Evolutionary conservation across 64 coral and sea anemone genomes (phyloP).

Genomic region (Stichodactyla helianthus): DNA sequence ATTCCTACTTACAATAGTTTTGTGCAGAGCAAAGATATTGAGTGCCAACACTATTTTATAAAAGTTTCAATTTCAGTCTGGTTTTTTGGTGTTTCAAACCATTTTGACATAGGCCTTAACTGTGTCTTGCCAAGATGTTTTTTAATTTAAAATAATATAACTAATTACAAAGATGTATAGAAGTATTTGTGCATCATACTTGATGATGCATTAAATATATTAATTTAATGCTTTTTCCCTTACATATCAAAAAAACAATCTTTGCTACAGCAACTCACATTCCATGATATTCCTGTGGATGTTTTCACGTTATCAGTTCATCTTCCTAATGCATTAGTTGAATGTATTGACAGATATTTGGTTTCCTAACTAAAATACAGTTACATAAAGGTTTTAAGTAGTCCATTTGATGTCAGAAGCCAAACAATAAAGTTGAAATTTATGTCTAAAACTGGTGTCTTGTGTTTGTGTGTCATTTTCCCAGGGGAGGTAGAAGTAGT

Average conservation of each 20-base stretch:
- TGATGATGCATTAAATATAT: neutral
- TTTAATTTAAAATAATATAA: neutral
- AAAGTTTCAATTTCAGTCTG: too few species aligned
- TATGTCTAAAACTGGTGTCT: neutral
- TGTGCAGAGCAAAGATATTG: too few species aligned
- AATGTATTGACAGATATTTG: constrained; percentile 12
- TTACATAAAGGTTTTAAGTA: neutral
- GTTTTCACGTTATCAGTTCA: neutral
- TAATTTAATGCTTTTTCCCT: neutral
- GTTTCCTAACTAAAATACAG: constrained; percentile 2
- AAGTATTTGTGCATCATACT: neutral
- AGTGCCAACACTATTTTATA: too few species aligned
- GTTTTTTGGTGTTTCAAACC: neutral
- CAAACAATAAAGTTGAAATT: constrained; percentile 19
- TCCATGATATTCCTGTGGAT: neutral
- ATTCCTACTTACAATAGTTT: too few species aligned
- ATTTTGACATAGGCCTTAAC: neutral
- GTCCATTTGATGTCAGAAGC: constrained; percentile 34
- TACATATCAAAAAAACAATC: neutral
- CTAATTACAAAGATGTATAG: neutral
- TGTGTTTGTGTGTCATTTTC: neutral
- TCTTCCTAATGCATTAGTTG: neutral
- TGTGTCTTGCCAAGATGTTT: neutral
- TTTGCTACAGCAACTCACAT: neutral
- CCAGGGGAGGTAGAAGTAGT: too few species aligned